Evolutionary conservation across 2,888 invertebrate genomes (phyloP), one percentile per base, ranked within the genome.

Genomic region (Hypolimnas misippus): DNA sequence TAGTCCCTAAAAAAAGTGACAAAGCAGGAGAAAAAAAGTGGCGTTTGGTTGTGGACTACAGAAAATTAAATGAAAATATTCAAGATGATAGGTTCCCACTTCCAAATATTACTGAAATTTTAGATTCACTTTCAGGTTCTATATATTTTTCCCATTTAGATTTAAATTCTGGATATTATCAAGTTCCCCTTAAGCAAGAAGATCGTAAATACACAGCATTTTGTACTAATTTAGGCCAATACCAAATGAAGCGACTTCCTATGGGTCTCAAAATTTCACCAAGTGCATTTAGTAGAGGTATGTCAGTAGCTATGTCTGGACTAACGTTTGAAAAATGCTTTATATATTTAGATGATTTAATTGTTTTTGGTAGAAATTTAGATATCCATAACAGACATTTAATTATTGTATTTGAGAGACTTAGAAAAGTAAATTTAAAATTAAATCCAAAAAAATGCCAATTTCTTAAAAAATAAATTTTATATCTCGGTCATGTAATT

Each of bases 261-360:
- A 65, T 68, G 59, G 70, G 67, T 7, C 50, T 67, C 12, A 68
- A 70, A 16, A 70, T 38, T 8, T 56, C 59, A 4, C 65, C 65
- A 8, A 65, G 58, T 55, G n/a, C 63, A 10, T 68, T 70, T 56
- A 44, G 44, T 3, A 25, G 63, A 8, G 16, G 57, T 2, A 69
- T 67, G 62, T 44, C 62, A 40, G 29, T 67, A 17, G 65, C 62
- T 10, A 65, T 67, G 63, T 52, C 67, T 14, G 69, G 64, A 3
- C 51, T 69, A 17, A n/a, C n/a, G n/a, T n/a, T n/a, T n/a, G n/a
- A n/a, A n/a, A n/a, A n/a, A n/a, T n/a, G n/a, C n/a, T n/a, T 69
- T 10, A 50, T 65, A 4, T 67, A 68, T 50, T 25, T 58, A 19
- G 65, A 67, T 42, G 66, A 68, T 57, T 54, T 66, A 29, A 46